Percentiles rank a stretch among this genome's conserved stretches.
Conservation (phyloP, 2,797 vertebrate genomes). For the Serranus cabrilla region DNA sequence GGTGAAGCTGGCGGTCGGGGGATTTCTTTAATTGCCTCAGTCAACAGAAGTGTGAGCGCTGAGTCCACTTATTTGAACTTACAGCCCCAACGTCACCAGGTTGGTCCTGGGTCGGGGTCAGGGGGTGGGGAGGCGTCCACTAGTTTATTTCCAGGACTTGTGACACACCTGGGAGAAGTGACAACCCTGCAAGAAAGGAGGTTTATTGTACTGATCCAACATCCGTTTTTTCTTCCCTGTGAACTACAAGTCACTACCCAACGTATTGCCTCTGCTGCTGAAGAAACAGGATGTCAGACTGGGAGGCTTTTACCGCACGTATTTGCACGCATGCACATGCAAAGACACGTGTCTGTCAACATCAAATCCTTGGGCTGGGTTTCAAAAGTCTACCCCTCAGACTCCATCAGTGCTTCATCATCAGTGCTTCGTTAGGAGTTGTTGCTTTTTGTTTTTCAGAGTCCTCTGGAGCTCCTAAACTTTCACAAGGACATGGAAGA, state of each 20-base stretch:
- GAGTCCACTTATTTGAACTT: slow-evolving; percentile 23
- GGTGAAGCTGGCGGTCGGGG: neutral
- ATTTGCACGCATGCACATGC: slow-evolving; percentile 38
- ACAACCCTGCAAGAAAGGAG: slow-evolving; percentile 18
- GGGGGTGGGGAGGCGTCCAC: neutral
- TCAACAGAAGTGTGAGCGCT: slow-evolving; percentile 25
- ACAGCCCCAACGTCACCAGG: neutral
- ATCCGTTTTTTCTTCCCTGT: neutral
- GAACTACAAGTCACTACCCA: slow-evolving; percentile 15
- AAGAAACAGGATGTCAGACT: slow-evolving; percentile 23
- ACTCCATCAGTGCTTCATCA: slow-evolving; percentile 18
- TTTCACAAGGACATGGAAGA: slow-evolving; percentile 41
- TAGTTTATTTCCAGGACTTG: slow-evolving; percentile 24
- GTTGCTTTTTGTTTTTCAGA: slow-evolving; percentile 24
- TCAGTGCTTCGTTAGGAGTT: slow-evolving; percentile 13
- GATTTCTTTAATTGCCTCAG: slow-evolving; percentile 35
- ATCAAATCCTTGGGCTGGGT: slow-evolving; percentile 5
- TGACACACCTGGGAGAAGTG: slow-evolving; percentile 27
- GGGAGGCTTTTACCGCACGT: slow-evolving; percentile 34
- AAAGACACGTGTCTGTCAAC: slow-evolving; percentile 35
- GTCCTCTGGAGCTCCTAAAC: slow-evolving; percentile 27
- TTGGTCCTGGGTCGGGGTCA: neutral
- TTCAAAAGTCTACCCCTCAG: neutral
- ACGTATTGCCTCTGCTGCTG: slow-evolving; percentile 6
- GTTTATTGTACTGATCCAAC: neutral